Conservation (phyloP, 2,797 vertebrate species). For the Hydrocynus forskahlii region DNA sequence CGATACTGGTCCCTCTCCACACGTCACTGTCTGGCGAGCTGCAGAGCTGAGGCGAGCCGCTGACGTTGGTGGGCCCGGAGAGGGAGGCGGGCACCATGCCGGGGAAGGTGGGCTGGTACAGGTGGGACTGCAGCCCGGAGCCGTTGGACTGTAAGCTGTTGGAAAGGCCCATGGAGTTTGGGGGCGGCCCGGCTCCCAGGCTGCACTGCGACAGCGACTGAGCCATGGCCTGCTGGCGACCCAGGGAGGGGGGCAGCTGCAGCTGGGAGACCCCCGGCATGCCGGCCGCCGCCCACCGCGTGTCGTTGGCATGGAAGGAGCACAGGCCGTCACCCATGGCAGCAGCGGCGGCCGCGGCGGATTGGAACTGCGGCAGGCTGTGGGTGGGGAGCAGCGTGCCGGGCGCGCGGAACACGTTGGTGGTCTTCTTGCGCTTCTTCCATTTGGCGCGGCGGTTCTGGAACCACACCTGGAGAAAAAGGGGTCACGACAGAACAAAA, state of each 20-base stretch:
- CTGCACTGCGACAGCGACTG: constrained; percentile 97
- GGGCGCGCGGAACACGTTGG: constrained; percentile 93
- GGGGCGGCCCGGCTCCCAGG: constrained; percentile 88
- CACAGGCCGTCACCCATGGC: constrained; percentile 97
- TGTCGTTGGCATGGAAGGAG: constrained; percentile 97
- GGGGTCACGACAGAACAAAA: too few species aligned
- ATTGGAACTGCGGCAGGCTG: constrained; percentile 89
- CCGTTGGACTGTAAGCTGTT: constrained; percentile 93
- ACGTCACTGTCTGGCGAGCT: constrained; percentile 98
- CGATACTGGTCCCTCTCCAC: constrained; percentile 99
- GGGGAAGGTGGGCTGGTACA: constrained; percentile 95
- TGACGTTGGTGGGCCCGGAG: constrained; percentile 92
- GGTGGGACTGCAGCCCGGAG: constrained; percentile 93
- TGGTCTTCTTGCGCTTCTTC: constrained; percentile 99
- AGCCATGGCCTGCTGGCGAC: constrained; percentile 92
- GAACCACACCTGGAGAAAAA: constrained; percentile 89
- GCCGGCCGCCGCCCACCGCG: constrained; percentile 92
- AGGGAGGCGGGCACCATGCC: constrained; percentile 96
- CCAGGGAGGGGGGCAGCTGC: constrained; percentile 89
- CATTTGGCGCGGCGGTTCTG: constrained; percentile 97
- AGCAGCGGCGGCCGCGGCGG: constrained; percentile 86
- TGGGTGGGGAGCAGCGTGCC: constrained; percentile 93
- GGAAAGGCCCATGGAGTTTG: constrained; percentile 95
- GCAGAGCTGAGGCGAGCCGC: constrained; percentile 96
- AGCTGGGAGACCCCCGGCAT: constrained; percentile 95